Evolutionary conservation across 2,797 vertebrate species (phyloP), one percentile per base, ranked within the genome.

Genomic region (Oryzias sinensis): DNA sequence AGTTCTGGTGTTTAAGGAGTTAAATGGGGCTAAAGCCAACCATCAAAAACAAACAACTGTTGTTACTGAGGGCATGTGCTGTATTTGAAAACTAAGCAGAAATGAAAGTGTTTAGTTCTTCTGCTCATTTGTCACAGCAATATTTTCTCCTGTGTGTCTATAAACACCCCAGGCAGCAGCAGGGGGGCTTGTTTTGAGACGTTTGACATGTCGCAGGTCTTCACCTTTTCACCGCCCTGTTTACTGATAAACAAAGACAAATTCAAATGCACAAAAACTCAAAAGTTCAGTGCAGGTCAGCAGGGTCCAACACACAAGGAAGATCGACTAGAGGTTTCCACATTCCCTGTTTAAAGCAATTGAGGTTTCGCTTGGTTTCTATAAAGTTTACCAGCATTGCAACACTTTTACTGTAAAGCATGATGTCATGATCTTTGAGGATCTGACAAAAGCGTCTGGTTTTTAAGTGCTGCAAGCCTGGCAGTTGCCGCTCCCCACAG

Each of bases 401-500:
- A 14, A 40, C 22, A 53, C 25, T 7, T 24, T 47, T 20, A 17
- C 17, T 16, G 2, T 24, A 8, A 22, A 40, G 41, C 42, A 45
- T 17, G n/a, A 9, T 20, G 18, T 13, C 14, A 27, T 17, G 14
- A 46, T 50, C 51, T 29, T 14, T 41, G 27, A 8, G 16, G 46
- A 6, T 41, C 16, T 37, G 43, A 45, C 24, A 41, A 17, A 54
- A 25, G 24, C 11, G 6, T 8, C 13, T 54, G 53, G 16, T 25
- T 45, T 15, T 17, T 2, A 0, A 49, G 1, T 49, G 76, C 37
- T 56, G 59, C 0, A 52, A 22, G 77, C 83, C 20, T 63, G 77
- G 44, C 56, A 25, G 49, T 53, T 56, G 69, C 80, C 80, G 49
- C 80, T 73, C 72, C 77, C 70, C 57, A 25, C 5, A 5, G 5